Evolutionary conservation across 2,888 invertebrate species (phyloP).

Genomic region (Himalopsyche anomala): DNA sequence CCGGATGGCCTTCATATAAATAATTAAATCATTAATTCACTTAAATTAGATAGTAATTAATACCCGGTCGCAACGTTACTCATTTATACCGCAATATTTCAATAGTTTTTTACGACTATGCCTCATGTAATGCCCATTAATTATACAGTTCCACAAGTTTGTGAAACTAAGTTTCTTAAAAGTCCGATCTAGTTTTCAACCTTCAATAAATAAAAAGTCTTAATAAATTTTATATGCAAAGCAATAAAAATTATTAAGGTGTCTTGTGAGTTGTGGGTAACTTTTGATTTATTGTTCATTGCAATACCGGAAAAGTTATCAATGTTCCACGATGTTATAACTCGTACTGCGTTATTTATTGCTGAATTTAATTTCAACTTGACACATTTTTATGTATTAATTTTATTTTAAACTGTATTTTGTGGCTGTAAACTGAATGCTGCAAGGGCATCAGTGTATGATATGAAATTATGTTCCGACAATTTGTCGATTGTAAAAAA

Average conservation of each 20-base stretch:
- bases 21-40: conserved; percentile 18
- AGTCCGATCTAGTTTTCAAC: conserved; percentile 8
- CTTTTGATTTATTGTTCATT: not conserved
- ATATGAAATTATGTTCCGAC: too few species aligned
- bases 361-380: not conserved
- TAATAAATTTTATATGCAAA: conserved; percentile 18
- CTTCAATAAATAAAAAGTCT: conserved; percentile 9
- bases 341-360: not conserved
- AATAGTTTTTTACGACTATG: not conserved
- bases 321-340: not conserved
- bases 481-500: too few species aligned
- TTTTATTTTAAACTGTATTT: too few species aligned
- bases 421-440: too few species aligned
- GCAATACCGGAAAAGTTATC: conserved; percentile 1
- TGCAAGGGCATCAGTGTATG: too few species aligned
- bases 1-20: not conserved
- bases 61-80: not conserved
- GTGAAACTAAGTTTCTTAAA: not conserved
- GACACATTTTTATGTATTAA: too few species aligned
- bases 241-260: not conserved
- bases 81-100: conserved; percentile 15
- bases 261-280: not conserved
- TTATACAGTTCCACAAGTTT: conserved; percentile 24
- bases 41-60: conserved; percentile 36
- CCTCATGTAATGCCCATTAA: conserved; percentile 11